Conservation (phyloP, 2,797 vertebrate species). For the Characodon lateralis region DNA sequence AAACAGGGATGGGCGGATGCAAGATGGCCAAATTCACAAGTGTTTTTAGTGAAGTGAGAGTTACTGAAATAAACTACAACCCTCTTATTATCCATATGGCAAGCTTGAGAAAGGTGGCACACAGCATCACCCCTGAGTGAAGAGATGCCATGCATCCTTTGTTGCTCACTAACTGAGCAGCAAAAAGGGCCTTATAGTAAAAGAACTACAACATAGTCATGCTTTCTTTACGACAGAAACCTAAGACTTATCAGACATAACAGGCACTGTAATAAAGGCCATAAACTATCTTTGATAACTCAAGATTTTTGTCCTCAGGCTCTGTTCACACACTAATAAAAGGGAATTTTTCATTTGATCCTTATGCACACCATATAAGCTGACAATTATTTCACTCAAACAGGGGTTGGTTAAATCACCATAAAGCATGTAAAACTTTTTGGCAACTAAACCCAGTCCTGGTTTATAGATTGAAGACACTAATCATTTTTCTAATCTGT, state of each 20-base stretch:
- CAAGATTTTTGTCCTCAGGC: background rate
- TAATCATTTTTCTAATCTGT: conserved; percentile 7
- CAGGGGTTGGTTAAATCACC: background rate
- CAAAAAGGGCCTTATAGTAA: background rate
- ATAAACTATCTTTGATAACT: background rate
- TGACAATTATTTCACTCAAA: conserved; percentile 1
- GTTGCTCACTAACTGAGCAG: conserved; percentile 3
- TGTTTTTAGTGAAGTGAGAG: background rate
- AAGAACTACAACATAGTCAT: background rate
- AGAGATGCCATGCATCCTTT: background rate
- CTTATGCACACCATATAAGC: background rate
- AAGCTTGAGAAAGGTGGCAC: background rate
- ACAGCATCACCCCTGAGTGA: conserved; percentile 2
- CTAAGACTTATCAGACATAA: background rate
- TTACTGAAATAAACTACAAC: background rate
- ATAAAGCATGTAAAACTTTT: conserved; percentile 1
- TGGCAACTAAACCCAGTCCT: background rate
- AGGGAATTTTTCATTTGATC: conserved; percentile 7
- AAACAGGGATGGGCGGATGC: background rate
- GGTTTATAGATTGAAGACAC: background rate
- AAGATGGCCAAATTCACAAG: background rate
- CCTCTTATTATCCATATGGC: background rate
- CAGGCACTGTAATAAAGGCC: background rate
- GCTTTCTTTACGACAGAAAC: conserved; percentile 1
- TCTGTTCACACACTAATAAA: background rate